phyloP scores from a whole-genome alignment of 2,113 vertebrate species.

The Procavia capensis region DNA sequence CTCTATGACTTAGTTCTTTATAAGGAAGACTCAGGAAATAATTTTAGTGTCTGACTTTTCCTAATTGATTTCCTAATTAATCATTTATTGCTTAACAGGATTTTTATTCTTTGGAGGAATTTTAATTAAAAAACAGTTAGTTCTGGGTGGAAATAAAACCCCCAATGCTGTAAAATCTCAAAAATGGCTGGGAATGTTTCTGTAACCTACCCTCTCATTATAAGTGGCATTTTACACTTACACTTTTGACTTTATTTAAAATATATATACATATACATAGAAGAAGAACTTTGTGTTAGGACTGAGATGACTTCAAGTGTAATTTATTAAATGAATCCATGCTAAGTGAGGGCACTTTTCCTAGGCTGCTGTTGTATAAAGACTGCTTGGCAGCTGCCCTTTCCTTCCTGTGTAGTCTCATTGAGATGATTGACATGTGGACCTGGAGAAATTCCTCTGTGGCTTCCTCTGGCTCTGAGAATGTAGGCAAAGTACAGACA shows the following conservation, averaged over 20 bases:
- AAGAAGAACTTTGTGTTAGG: neutral
- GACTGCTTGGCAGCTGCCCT: constrained; percentile 17
- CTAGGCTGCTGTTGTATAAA: neutral
- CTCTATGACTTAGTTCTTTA: neutral
- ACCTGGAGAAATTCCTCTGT: neutral
- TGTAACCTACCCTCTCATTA: no score
- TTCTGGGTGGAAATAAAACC: neutral
- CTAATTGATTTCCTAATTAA: neutral
- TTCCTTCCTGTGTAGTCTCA: neutral
- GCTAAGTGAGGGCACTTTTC: neutral
- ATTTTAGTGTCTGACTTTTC: neutral
- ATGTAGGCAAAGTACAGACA: neutral
- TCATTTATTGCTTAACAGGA: neutral
- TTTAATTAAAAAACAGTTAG: neutral
- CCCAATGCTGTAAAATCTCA: neutral
- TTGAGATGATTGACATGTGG: neutral
- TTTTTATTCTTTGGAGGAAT: neutral
- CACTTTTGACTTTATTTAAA: neutral
- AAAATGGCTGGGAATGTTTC: neutral
- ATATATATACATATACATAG: no score
- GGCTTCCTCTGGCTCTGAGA: neutral
- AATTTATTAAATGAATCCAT: constrained; percentile 46
- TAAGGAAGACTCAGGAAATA: neutral
- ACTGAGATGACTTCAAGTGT: neutral
- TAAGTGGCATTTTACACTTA: neutral